A percentile compares a stretch with the other conserved stretches of the same genome.
Evolutionary conservation across 2,888 invertebrate species (phyloP).

Genomic region (Drosophila paracracens): DNA sequence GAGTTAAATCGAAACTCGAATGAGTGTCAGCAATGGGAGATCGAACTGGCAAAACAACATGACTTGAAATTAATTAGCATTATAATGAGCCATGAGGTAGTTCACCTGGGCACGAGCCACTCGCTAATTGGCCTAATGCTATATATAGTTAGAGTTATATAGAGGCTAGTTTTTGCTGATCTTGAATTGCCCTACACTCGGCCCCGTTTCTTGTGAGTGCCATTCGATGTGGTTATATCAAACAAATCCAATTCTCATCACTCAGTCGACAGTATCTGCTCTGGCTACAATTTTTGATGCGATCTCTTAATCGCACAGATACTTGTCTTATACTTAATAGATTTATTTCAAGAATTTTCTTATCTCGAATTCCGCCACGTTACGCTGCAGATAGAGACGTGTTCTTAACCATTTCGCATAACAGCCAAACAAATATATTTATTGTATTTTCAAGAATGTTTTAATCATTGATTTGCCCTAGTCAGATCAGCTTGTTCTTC

Average conservation of each 20-base stretch:
- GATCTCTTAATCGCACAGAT: conserved; percentile 1
- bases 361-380: conserved; percentile 4
- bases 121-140: conserved; percentile 47
- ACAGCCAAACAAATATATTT: conserved; percentile 2
- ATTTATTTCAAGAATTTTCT: conserved; percentile 3
- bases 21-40: conserved; percentile 40
- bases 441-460: conserved; percentile 7
- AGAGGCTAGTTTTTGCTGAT: conserved; percentile 42
- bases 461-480: conserved; percentile 15
- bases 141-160: background rate
- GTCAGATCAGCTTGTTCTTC: background rate
- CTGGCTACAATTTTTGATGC: background rate
- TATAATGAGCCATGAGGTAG: conserved; percentile 68
- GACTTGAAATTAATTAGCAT: conserved; percentile 67
- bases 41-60: conserved; percentile 50
- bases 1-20: conserved; percentile 34
- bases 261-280: background rate
- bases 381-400: conserved; percentile 6
- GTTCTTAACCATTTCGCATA: conserved; percentile 1
- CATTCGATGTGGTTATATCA: background rate
- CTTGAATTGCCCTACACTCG: conserved; percentile 68
- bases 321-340: background rate
- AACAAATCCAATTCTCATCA: background rate
- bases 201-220: conserved; percentile 22
- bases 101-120: conserved; percentile 77